Evolutionary conservation across 2,113 vertebrate species (phyloP).

Genomic region (Chloropsis hardwickii): DNA sequence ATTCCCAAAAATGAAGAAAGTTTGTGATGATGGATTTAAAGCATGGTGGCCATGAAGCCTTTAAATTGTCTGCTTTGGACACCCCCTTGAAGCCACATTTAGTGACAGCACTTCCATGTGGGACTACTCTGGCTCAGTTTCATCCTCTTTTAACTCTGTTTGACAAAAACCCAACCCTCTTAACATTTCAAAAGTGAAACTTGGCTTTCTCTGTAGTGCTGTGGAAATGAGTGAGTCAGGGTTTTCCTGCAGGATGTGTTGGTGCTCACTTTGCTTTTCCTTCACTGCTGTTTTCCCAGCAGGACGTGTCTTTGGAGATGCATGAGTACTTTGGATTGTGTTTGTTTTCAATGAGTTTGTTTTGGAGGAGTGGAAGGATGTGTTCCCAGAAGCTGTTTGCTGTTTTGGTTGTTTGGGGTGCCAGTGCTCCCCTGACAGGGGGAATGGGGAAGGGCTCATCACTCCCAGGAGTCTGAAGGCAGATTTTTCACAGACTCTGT

Average conservation of each 20-base stretch:
- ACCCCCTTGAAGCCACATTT: not conserved
- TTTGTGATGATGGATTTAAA: not conserved
- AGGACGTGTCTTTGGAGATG: not conserved
- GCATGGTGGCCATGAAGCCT: not conserved
- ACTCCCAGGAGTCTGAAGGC: not conserved
- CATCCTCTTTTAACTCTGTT: not conserved
- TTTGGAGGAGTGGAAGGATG: not conserved
- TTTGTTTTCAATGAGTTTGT: not conserved
- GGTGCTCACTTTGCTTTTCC: not conserved
- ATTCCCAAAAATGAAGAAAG: not conserved
- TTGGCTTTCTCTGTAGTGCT: not conserved
- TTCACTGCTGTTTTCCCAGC: not conserved
- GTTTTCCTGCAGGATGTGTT: not conserved
- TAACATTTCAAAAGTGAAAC: not conserved
- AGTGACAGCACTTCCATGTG: not conserved
- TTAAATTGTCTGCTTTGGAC: not conserved
- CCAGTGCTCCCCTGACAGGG: not conserved
- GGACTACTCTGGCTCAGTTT: not conserved
- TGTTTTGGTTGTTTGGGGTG: not conserved
- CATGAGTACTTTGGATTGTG: not conserved
- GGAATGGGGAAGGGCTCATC: not conserved
- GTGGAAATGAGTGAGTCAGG: not conserved
- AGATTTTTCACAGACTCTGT: not conserved
- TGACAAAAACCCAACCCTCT: not conserved
- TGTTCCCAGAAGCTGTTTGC: not conserved